A percentile compares a stretch with the other conserved stretches of the same genome.
Conservation (phyloP, 64 coral and sea anemone species). For the Stylophora pistillata region DNA sequence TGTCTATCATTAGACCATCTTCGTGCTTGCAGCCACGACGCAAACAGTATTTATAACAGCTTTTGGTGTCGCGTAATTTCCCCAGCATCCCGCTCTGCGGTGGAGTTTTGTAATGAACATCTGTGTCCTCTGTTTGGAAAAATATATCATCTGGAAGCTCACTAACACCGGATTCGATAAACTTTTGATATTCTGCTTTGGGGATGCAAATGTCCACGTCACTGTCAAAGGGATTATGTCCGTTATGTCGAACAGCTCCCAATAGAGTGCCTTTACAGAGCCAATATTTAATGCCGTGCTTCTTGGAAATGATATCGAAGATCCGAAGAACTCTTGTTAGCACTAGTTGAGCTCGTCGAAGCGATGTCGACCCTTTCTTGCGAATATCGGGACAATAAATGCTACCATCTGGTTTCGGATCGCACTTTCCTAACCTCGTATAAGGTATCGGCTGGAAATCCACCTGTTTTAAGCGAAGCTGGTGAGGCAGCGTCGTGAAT, state of each 20-base stretch:
- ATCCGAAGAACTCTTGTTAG: constrained; percentile 42
- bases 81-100: neutral
- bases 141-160: constrained; percentile 42
- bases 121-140: constrained; percentile 45
- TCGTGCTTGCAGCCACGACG: too few relatives aligned
- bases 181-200: constrained; percentile 10
- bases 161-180: constrained; percentile 18
- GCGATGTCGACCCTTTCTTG: neutral
- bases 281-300: constrained; percentile 50
- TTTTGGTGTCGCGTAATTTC: too few relatives aligned
- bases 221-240: constrained; percentile 40
- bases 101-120: neutral
- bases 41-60: too few relatives aligned
- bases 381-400: constrained; percentile 56
- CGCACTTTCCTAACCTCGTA: neutral
- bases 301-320: constrained; percentile 46
- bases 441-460: too few relatives aligned
- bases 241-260: constrained; percentile 46
- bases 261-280: constrained; percentile 38
- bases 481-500: too few relatives aligned
- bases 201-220: constrained; percentile 49
- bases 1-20: too few relatives aligned
- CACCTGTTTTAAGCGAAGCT: too few relatives aligned
- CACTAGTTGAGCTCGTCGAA: constrained; percentile 42
- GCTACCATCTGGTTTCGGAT: neutral